Conservation (phyloP, 2,888 invertebrate genomes). For the Belgica antarctica region DNA sequence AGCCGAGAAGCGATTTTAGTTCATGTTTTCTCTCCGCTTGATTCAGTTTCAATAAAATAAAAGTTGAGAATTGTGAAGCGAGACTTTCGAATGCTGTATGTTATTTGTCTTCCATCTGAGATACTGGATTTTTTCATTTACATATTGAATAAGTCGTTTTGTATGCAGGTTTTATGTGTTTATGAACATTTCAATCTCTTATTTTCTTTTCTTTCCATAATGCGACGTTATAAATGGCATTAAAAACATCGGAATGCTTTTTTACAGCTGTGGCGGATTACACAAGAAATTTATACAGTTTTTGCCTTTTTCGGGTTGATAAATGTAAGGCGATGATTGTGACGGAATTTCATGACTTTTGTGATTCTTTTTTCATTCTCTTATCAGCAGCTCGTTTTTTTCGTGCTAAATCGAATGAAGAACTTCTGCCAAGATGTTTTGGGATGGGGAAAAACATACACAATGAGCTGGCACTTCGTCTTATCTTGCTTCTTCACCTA, state of each 20-base stretch:
- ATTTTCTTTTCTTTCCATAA: slow-evolving; percentile 7
- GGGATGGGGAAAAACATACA: background rate
- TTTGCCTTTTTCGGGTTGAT: background rate
- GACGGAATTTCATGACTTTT: slow-evolving; percentile 10
- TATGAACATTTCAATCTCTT: slow-evolving; percentile 26
- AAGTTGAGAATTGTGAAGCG: too few relatives aligned
- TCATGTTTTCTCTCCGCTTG: background rate
- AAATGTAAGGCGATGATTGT: slow-evolving; percentile 12
- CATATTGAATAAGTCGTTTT: background rate
- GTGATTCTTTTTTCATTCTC: slow-evolving; percentile 3
- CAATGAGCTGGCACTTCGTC: background rate
- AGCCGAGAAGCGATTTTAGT: background rate
- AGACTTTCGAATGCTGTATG: slow-evolving; percentile 2
- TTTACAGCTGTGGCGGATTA: slow-evolving; percentile 18
- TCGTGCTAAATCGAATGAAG: background rate
- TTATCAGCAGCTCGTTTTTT: background rate
- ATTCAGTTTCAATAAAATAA: slow-evolving; percentile 23
- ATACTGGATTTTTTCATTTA: slow-evolving; percentile 18
- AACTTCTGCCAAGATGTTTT: background rate
- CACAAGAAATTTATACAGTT: slow-evolving; percentile 14
- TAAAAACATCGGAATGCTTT: slow-evolving; percentile 13
- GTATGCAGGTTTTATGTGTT: background rate
- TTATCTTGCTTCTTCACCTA: background rate
- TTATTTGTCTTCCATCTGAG: background rate
- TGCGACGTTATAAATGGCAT: slow-evolving; percentile 17